Percentiles rank a stretch among this genome's conserved stretches.
These are phyloP conservation scores for Oenanthe melanoleuca DNA, from an alignment of 2,113 vertebrate species.

Conservation along the genomic window DNA sequence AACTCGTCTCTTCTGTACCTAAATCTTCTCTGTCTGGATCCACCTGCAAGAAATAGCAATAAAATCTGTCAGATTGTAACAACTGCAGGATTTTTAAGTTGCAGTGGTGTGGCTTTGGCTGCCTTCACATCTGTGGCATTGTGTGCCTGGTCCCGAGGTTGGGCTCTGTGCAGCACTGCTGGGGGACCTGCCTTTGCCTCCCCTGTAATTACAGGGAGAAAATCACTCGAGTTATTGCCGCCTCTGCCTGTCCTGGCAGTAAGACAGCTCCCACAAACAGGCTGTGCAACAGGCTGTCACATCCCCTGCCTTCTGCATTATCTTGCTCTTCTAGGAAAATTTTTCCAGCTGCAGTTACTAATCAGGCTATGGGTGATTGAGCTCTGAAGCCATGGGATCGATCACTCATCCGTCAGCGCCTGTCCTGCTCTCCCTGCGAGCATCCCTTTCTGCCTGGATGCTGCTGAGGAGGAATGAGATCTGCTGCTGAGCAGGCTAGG, in stretches of 20 bases:
- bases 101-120: background rate
- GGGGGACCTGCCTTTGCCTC: background rate
- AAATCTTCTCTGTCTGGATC: background rate
- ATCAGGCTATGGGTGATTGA: background rate
- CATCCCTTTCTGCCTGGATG: background rate
- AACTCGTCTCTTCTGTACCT: background rate
- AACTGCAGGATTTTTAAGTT: background rate
- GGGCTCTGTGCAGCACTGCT: background rate
- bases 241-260: conserved; percentile 1
- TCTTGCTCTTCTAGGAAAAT: background rate
- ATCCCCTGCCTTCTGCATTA: background rate
- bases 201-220: conserved; percentile 13
- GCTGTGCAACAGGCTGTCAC: background rate
- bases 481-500: background rate
- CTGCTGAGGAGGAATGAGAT: background rate
- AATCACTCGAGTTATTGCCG: background rate
- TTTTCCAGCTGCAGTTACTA: background rate
- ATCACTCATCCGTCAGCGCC: background rate
- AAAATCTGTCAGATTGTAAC: background rate
- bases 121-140: background rate
- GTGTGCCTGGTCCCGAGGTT: background rate
- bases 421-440: background rate
- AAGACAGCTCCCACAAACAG: background rate
- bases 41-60: background rate
- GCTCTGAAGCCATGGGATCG: background rate